These are phyloP conservation scores for Dendroctonus ponderosae DNA, from an alignment of 1,140 invertebrate genomes.

Conservation along the genomic window DNA sequence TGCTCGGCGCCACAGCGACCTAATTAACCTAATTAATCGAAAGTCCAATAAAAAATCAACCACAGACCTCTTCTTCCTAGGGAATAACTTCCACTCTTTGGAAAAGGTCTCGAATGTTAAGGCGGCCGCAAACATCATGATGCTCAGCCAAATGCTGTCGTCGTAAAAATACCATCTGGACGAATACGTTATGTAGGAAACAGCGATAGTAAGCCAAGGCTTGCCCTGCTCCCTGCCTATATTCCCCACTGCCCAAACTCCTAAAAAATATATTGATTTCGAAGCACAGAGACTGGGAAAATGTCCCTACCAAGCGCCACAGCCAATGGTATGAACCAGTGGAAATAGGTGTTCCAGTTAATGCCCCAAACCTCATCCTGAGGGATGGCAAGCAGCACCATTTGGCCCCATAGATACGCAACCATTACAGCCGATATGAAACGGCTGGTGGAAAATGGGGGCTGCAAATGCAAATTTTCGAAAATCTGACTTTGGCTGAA, in stretches of 20 bases:
- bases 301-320: slow-evolving; percentile 68
- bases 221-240: slow-evolving; percentile 69
- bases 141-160: slow-evolving; percentile 64
- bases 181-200: slow-evolving; percentile 67
- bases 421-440: slow-evolving; percentile 76
- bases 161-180: slow-evolving; percentile 65
- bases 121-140: slow-evolving; percentile 63
- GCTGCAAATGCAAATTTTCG: slow-evolving; percentile 54
- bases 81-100: slow-evolving; percentile 74
- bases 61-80: slow-evolving; percentile 52
- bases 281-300: neutral
- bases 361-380: slow-evolving; percentile 68
- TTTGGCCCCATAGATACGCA: slow-evolving; percentile 75
- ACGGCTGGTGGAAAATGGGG: slow-evolving; percentile 73
- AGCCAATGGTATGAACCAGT: slow-evolving; percentile 69
- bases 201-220: slow-evolving; percentile 63
- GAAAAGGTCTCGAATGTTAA: slow-evolving; percentile 70
- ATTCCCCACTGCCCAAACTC: slow-evolving; percentile 87
- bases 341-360: slow-evolving; percentile 64
- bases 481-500: neutral
- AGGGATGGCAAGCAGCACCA: slow-evolving; percentile 75
- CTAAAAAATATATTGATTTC: slow-evolving; percentile 54
- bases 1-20: slow-evolving; percentile 50
- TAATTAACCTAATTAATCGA: slow-evolving; percentile 5
- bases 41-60: neutral